Evolutionary conservation across 2,113 vertebrate species (phyloP), one percentile per base, ranked within the genome.

Genomic region (Amphiprion ocellaris): DNA sequence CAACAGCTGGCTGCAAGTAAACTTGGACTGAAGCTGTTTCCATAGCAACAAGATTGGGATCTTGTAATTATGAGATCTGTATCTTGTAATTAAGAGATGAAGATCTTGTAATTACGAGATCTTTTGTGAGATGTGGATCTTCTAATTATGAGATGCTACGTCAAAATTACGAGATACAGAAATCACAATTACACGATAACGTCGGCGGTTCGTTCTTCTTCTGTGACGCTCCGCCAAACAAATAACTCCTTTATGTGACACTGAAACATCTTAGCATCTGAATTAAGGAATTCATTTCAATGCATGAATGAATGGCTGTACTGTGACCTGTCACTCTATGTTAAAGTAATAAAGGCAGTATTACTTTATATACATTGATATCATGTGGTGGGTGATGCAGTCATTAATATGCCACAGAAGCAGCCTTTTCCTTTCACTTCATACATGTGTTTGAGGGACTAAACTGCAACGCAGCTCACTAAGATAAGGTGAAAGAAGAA

Each of bases 21-120:
- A 50, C 52, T 53, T 61, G 30, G 4, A 28, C 62, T 16, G 10
- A 59, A 58, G 55, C 76, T 3, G 67, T 79, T 39, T 54, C 71
- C 67, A 64, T 30, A 11, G 61, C 61, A 63, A 74, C 58, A n/a
- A 23, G 63, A 65, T 54, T 55, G 3, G 15, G 7, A 46, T 56
- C 72, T 17, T 6, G 5, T 44, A 62, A 83, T 76, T 55, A 77
- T 28, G 47, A 44, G 53, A 69, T 74, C 28, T 46, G 53, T 23
- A 74, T 62, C 60, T 69, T 44, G 21, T 50, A 74, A 79, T 79
- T 78, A 78, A 33, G 49, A 74, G 65, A 79, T 74, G 66, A 69
- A 52, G 50, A 60, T 76, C 62, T 76, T 10, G 9, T 69, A 76
- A 83, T 75, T 84, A 79, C n/a, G 19, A 55, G 24, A 66, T 71